Evolutionary conservation across 2,888 invertebrate species (phyloP), one percentile per base, ranked within the genome.

Genomic region (Liodrosophila aerea): DNA sequence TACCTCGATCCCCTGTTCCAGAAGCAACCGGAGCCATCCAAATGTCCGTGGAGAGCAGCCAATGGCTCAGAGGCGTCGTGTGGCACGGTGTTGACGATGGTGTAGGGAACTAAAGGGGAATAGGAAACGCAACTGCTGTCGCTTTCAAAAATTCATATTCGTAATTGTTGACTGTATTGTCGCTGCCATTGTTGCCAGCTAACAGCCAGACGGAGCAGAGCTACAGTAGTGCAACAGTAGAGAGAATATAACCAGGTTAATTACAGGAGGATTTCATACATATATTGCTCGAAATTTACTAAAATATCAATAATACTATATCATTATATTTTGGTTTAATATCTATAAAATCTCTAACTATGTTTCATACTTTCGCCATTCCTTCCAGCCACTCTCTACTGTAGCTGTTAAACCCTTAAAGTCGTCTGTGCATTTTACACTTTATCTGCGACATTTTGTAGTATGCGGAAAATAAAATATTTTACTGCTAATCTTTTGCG

Each of bases 91-190:
- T 12, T 7, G 13, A 15, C 8, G 0, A 15, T 12, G 0, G 13
- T 45, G 12, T 8, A 8, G 12, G 9, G 34, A 5, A 7, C 0
- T 7, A 2, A 31, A 2, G 49, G 13, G 46, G 60, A 40, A 58
- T 18, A 53, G 59, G 44, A 49, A 47, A 46, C 67, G 82, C 64
- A 58, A 64, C 69, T 82, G 73, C 69, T 73, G 80, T 83, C 80
- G 76, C 68, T 72, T 71, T 80, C 85, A 81, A 81, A 85, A 81
- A 81, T 83, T 85, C 85, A 80, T 83, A 81, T 85, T 80, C 84
- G 81, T 81, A 81, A 81, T 81, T 81, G 81, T 85, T 81, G 85
- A 83, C 85, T 83, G 68, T 80, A 83, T 85, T 81, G 85, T 83
- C 85, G 80, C 59, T 73, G 58, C 57, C 60, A 44, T 40, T 47